phyloP scores from a whole-genome alignment of 1,140 invertebrate genomes.

The Penaeus japonicus region DNA sequence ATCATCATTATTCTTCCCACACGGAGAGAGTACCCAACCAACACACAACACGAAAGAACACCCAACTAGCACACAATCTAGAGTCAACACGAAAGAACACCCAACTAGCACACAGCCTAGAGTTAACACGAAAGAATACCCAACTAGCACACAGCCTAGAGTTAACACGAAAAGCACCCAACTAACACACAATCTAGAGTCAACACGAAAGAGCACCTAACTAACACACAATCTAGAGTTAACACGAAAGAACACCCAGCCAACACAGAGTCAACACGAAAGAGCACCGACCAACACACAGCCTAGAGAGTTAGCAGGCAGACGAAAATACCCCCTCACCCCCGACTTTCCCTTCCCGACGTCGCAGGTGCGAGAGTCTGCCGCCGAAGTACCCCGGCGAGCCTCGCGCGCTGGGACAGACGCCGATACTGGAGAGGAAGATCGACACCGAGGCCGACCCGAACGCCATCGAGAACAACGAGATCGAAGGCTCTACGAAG shows the following conservation, averaged over 20 bases:
- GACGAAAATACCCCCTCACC: neutral
- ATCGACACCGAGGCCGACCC: slow-evolving; percentile 17
- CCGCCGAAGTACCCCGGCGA: neutral
- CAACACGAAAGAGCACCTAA: neutral
- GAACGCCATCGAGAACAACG: slow-evolving; percentile 35
- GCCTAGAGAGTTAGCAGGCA: neutral
- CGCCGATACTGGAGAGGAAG: slow-evolving; percentile 3
- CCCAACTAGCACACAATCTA: neutral
- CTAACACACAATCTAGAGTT: neutral
- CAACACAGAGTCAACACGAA: too few relatives aligned
- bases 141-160: neutral
- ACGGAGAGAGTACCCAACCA: too few relatives aligned
- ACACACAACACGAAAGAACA: too few relatives aligned
- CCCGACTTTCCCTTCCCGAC: neutral
- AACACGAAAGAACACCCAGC: neutral
- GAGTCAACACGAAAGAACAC: neutral
- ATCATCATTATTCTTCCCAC: too few relatives aligned
- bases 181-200: neutral
- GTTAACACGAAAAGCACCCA: neutral
- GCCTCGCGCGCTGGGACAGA: neutral
- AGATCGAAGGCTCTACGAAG: slow-evolving; percentile 33
- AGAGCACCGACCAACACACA: neutral
- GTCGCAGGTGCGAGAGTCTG: slow-evolving; percentile 15
- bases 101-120: neutral
- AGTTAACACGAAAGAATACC: neutral